These are phyloP conservation scores for Tolypeutes matacus DNA, from an alignment of 2,797 vertebrate genomes.

Conservation along the genomic window DNA sequence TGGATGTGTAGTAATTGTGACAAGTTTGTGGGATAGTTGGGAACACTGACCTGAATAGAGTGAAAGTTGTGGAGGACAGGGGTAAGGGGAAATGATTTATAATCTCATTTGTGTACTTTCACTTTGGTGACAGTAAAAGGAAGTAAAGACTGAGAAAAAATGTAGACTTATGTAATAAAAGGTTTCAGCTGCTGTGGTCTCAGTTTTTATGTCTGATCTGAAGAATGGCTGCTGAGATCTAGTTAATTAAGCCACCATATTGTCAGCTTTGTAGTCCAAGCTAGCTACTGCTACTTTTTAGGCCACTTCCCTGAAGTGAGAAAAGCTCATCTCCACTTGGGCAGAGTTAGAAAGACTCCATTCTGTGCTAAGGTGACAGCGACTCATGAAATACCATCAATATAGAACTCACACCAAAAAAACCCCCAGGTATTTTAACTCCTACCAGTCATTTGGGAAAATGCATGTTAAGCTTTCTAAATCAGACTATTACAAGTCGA, in stretches of 20 bases:
- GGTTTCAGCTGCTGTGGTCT: not conserved
- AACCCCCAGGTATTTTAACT: conserved; percentile 10
- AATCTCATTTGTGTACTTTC: not conserved
- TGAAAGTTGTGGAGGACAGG: not conserved
- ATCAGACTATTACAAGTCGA: not conserved
- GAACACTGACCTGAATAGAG: not conserved
- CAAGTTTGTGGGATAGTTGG: not conserved
- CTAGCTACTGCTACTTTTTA: not conserved
- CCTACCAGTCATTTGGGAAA: conserved; percentile 31
- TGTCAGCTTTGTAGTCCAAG: not conserved
- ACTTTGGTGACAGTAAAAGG: not conserved
- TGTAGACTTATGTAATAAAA: not conserved
- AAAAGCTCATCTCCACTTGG: not conserved
- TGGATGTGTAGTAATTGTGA: not conserved
- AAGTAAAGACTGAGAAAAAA: not conserved
- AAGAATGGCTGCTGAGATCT: not conserved
- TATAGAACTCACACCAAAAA: not conserved
- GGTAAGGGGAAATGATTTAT: not conserved
- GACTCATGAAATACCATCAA: not conserved
- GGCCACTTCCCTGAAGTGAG: not conserved
- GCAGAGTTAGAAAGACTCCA: not conserved
- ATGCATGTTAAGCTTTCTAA: not conserved
- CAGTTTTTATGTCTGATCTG: not conserved
- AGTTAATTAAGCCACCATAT: not conserved
- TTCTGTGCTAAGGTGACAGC: not conserved